phyloP scores from a whole-genome alignment of 2,797 vertebrate species.

The Rhodeus uyekii region DNA sequence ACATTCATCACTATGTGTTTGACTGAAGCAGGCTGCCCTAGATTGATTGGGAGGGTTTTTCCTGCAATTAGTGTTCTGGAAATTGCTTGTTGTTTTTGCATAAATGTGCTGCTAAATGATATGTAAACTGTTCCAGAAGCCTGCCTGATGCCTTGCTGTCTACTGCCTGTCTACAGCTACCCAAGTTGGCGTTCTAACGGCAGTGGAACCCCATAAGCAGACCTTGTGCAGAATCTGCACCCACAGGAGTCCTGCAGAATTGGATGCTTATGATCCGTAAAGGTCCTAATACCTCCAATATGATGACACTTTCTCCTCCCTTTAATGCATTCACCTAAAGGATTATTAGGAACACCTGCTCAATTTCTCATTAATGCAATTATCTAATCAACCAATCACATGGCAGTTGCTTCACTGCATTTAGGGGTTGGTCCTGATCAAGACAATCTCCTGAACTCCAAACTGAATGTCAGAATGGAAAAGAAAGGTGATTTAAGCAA shows the following conservation, averaged over 20 bases:
- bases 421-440: too few species aligned
- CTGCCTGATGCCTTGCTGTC: neutral
- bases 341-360: too few species aligned
- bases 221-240: neutral
- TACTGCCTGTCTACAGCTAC: neutral
- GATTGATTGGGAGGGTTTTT: neutral
- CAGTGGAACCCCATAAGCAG: neutral
- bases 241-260: neutral
- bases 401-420: too few species aligned
- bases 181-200: neutral
- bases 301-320: neutral
- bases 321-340: neutral
- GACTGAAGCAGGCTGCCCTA: neutral
- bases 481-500: too few species aligned
- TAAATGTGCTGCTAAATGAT: neutral
- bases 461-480: too few species aligned
- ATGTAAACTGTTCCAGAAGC: neutral
- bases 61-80: constrained; percentile 5
- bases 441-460: too few species aligned
- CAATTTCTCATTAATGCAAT: too few species aligned
- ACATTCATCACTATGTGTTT: neutral
- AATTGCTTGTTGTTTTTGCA: constrained; percentile 13
- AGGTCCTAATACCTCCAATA: neutral
- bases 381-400: too few species aligned
- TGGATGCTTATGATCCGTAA: neutral